These are phyloP conservation scores for Rhombomys opimus DNA, from an alignment of 2,113 vertebrate species.

Conservation along the genomic window DNA sequence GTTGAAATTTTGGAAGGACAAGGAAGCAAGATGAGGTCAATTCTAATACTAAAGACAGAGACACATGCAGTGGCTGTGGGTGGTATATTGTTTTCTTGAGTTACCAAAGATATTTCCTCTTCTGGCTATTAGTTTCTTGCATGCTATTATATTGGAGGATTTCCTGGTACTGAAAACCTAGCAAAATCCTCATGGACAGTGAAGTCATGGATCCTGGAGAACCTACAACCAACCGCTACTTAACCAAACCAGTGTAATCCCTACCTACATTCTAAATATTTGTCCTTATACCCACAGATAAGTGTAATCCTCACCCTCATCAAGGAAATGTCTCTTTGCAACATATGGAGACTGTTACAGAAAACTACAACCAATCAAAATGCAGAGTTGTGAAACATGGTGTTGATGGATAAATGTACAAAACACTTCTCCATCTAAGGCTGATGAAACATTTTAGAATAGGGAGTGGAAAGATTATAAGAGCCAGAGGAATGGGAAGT, in stretches of 20 bases:
- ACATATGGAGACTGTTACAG: neutral
- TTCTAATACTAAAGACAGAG: neutral
- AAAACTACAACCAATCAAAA: neutral
- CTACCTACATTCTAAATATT: neutral
- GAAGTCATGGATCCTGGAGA: neutral
- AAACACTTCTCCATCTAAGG: neutral
- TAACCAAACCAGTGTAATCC: neutral
- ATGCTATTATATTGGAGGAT: neutral
- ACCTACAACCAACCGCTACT: neutral
- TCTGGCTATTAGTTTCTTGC: neutral
- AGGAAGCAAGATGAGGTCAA: neutral
- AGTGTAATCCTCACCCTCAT: neutral
- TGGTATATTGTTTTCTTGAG: neutral
- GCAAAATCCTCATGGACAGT: neutral
- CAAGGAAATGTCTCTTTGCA: neutral
- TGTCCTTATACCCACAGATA: neutral
- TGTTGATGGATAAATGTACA: too few relatives aligned
- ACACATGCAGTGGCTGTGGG: neutral
- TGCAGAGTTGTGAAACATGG: neutral
- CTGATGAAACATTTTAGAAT: neutral
- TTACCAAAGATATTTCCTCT: constrained; percentile 7
- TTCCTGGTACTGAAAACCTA: neutral
- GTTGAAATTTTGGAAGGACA: neutral
- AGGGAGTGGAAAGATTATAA: neutral
- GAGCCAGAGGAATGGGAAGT: neutral